Evolutionary conservation across 2,888 invertebrate species (phyloP), one percentile per base, ranked within the genome.

Genomic region (Polydrusus tereticollis): DNA sequence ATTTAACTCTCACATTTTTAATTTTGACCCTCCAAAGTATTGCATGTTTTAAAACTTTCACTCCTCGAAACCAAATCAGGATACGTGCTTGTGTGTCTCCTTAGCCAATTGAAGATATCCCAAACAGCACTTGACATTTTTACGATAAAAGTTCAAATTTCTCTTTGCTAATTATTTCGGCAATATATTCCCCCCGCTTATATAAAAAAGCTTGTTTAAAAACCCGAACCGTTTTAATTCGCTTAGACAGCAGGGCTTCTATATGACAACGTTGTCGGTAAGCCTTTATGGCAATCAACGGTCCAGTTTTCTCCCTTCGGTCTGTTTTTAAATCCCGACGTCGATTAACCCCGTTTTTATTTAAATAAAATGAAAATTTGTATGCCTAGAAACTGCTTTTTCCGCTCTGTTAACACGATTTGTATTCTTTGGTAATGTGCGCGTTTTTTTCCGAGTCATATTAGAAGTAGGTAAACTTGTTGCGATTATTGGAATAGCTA

Each of bases 331-430:
- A 45, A 45, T 45, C 45, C 47, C 3, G 2, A 47, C 21, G 47
- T 47, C 47, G 21, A 47, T 47, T 47, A 47, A 47, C 47, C n/a
- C 23, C 47, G n/a, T 47, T 47, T 47, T 47, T 23, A 47, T 47
- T 47, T 20, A 23, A 47, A 47, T 47, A 47, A 47, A 47, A 47
- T 47, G 47, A 8, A 47, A 47, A 47, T 47, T 47, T 47, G 21
- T 23, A 47, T 21, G 21, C 47, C 47, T 5, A 12, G n/a, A 23
- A 47, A 47, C 21, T 23, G 47, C 5, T 47, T 47, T 45, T 47
- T 45, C 21, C n/a, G 45, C 18, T 43, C 6, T 2, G 45, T 45
- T 20, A 45, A 45, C 47, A 47, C 47, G 1, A 6, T 10, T 21
- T 47, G n/a, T 41, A 23, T n/a, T n/a, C 47, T 47, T 47, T 47